Base-by-base conservation (phyloP, 2,113 vertebrate genomes). In the Vanacampus margaritifer region DNA sequence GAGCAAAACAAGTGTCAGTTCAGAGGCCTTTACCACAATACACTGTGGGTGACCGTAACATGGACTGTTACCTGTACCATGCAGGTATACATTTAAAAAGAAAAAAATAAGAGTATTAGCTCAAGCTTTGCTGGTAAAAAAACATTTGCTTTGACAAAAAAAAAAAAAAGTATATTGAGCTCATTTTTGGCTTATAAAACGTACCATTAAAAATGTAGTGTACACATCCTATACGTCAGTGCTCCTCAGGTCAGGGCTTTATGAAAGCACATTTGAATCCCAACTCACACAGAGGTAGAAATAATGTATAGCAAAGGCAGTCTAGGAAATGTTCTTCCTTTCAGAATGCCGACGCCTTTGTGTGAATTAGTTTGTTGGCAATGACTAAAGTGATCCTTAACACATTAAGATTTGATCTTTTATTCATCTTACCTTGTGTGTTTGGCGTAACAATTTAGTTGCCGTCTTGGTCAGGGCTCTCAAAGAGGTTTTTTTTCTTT, bases 261-360 rank as follows among this genome's bases (percentile, higher is more conserved):
- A 80, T 62, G 74, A 84, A 82, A 86, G 84, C 83, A 87, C 83
- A 83, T 83, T 78, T 77, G 83, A 65, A 82, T 85, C 88, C 73
- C 80, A 87, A 82, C 86, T 87, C 76, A 73, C 51, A 79, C 80
- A 79, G 88, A 89, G 89, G 89, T 90, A 91, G 88, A 91, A 87
- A 86, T 83, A 89, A 83, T 89, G 80, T 75, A n/a, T n/a, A 88
- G 79, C 76, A 71, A 86, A 76, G 75, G 73, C 82, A 69, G 65
- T 65, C 23, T 69, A 66, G 58, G 46, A 23, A 9, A 59, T 35
- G 37, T 10, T 51, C 51, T 63, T 68, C 69, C 56, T 46, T 71
- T 79, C 36, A 79, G 64, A 77, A 69, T 66, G 67, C 68, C 54
- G 58, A 65, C 35, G 63, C 64, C 58, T 8, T 28, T 61, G 64